Percentiles rank a stretch among this genome's conserved stretches.
Evolutionary conservation across 2,888 invertebrate genomes (phyloP).

Genomic region (Synanthedon andrenaeformis): DNA sequence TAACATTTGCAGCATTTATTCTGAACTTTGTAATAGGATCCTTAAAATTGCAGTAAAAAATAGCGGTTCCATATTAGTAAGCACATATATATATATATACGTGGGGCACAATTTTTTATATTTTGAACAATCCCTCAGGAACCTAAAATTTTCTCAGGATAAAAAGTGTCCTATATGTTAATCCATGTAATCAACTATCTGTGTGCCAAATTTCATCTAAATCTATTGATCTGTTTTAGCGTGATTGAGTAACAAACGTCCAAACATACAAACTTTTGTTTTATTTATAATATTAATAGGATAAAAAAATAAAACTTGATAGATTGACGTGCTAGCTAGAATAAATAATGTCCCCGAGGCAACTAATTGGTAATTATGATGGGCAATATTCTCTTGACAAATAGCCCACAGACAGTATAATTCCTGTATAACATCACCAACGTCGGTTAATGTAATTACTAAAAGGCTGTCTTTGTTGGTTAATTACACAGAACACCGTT

Average conservation of each 20-base stretch:
- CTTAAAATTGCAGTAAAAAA: too few species aligned
- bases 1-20: too few species aligned
- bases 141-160: too few species aligned
- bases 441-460: not conserved
- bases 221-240: too few species aligned
- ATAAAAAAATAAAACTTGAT: not conserved
- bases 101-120: too few species aligned
- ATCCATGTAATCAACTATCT: too few species aligned
- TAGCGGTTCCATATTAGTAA: too few species aligned
- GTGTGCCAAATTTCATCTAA: too few species aligned
- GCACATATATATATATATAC: too few species aligned
- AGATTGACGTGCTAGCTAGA: not conserved
- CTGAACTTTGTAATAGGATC: too few species aligned
- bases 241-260: not conserved
- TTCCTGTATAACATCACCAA: not conserved
- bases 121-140: too few species aligned
- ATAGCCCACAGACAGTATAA: not conserved
- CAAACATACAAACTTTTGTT: not conserved
- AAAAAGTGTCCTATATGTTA: too few species aligned
- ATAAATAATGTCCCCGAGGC: not conserved
- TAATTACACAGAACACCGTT: not conserved
- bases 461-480: not conserved
- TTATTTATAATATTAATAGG: not conserved
- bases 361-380: not conserved
- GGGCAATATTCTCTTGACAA: slow-evolving; percentile 1